Evolutionary conservation across 53 echinoderm and acorn worm species (phyloP), one percentile per base, ranked within the genome.

Genomic region (Holothuria scabra): DNA sequence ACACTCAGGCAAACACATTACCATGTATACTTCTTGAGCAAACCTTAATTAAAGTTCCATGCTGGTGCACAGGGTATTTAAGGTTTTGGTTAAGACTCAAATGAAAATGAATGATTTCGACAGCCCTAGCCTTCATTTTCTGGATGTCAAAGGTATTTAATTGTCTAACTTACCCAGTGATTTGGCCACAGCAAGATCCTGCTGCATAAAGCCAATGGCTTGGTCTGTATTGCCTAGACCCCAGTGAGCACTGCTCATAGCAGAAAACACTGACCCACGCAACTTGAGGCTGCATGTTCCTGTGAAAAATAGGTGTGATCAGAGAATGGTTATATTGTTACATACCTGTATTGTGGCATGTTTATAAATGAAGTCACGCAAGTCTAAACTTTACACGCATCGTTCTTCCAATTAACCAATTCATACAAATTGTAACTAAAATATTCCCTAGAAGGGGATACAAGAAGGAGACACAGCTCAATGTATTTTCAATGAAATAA

Each of bases 211-310:
- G 37, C 86, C 81, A 60, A 93, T 84, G 37, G 99, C 99, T 57
- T 99, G 95, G 56, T 99, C 99, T 9, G 93, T 91, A 83, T 99
- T 99, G 1, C 91, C 91, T 35, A 99, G 85, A 33, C 99, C 99
- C 99, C 99, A 99, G 86, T 99, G 99, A 37, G 99, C 99, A 79
- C 99, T 97, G 90, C 99, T 99, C 62, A 99, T 79, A 56, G 99
- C 99, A 5, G 99, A 99, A 81, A 99, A 99, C 38, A 99, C 99
- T 5, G 99, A 99, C 21, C 99, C 99, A 35, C 99, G 66, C 21
- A 99, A 86, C 89, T 99, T 99, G 56, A 99, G 84, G 76, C 99
- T 97, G 88, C 99, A 95, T 44, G 99, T 94, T 74, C 99, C 99
- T 97, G 81, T 22, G 41, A 41, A 41, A 41, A 41, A 10, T 3